A percentile compares a stretch with the other conserved stretches of the same genome.
Evolutionary conservation across 2,888 invertebrate species (phyloP).

Genomic region (Alviniconcha strummeri): DNA sequence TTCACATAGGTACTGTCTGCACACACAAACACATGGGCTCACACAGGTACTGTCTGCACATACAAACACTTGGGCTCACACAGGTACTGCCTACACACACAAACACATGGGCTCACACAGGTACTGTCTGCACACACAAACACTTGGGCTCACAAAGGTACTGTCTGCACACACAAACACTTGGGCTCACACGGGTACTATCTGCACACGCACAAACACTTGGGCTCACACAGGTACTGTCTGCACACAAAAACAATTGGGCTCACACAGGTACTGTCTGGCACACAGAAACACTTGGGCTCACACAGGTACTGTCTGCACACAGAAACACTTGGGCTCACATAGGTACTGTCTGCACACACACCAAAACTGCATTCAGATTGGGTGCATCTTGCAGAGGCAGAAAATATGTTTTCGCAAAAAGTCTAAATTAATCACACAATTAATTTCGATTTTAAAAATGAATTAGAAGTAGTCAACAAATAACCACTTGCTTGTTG

Average conservation of each 20-base stretch:
- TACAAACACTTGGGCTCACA: neutral
- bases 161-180: neutral
- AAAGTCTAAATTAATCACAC: too few species aligned
- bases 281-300: neutral
- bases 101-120: neutral
- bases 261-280: neutral
- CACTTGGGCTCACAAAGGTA: neutral
- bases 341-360: neutral
- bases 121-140: neutral
- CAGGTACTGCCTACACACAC: neutral
- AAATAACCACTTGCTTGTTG: too few species aligned
- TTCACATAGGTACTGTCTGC: constrained; percentile 10
- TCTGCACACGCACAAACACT: neutral
- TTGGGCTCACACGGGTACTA: neutral
- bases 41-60: neutral
- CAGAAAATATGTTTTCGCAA: too few species aligned
- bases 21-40: neutral
- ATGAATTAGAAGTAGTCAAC: too few species aligned
- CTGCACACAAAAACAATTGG: neutral
- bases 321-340: neutral
- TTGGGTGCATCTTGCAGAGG: too few species aligned
- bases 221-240: neutral
- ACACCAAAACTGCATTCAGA: neutral
- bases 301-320: neutral
- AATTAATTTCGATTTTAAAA: too few species aligned